Percentiles rank a stretch among this genome's conserved stretches.
Conservation (phyloP, 2,797 vertebrate genomes). For the Nannoperca obscura region DNA sequence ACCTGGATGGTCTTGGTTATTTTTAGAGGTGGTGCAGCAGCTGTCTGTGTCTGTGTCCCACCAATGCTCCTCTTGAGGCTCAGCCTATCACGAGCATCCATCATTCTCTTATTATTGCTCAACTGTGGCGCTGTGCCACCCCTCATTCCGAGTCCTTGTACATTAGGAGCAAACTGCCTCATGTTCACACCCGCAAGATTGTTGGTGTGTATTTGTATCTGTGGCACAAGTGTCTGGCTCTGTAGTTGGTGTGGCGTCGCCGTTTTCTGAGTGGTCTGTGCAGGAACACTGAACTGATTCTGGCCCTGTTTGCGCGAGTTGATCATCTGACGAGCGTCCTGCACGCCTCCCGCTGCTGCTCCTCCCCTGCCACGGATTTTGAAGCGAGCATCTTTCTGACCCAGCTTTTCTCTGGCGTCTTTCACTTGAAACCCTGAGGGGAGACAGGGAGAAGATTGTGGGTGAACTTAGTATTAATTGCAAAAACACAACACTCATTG, state of each 20-base stretch:
- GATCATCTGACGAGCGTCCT: conserved; percentile 95
- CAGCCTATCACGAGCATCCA: conserved; percentile 94
- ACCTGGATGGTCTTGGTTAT: conserved; percentile 99
- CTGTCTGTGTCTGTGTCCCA: conserved; percentile 77
- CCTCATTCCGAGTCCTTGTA: conserved; percentile 73
- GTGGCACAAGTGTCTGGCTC: conserved; percentile 71
- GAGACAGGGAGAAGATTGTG: not conserved
- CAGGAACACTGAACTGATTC: conserved; percentile 56
- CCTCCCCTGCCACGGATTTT: conserved; percentile 90
- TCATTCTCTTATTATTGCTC: conserved; percentile 86
- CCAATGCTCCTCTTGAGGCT: conserved; percentile 92
- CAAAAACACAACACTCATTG: not conserved
- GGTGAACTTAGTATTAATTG: not conserved
- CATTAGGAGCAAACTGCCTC: conserved; percentile 71
- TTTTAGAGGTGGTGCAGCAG: conserved; percentile 86
- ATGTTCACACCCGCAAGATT: conserved; percentile 52
- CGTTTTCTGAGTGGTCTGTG: conserved; percentile 54
- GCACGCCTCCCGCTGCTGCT: conserved; percentile 83
- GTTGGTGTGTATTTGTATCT: conserved; percentile 81
- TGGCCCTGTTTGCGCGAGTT: conserved; percentile 93
- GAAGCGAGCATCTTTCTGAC: conserved; percentile 94
- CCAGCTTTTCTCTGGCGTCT: conserved; percentile 94
- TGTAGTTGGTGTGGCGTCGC: conserved; percentile 65
- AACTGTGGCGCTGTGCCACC: conserved; percentile 62
- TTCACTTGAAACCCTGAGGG: conserved; percentile 86